Percentiles rank a stretch among this genome's conserved stretches.
These are phyloP conservation scores for Bruchidius siliquastri DNA, from an alignment of 2,888 invertebrate species.

Conservation along the genomic window DNA sequence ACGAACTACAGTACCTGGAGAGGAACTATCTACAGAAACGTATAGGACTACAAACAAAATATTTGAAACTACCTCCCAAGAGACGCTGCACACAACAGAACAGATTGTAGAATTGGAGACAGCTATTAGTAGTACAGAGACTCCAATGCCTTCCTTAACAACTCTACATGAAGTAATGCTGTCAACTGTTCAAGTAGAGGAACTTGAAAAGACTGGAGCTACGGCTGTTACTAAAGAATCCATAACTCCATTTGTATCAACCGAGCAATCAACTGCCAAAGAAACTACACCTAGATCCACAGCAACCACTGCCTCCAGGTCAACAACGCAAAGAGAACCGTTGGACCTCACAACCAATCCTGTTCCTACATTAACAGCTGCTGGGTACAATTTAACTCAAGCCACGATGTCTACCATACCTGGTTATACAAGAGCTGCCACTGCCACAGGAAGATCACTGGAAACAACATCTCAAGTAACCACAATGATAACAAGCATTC, in stretches of 20 bases:
- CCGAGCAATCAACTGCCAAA: constrained; percentile 7
- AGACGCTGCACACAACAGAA: background rate
- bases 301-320: background rate
- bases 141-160: background rate
- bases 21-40: background rate
- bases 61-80: background rate
- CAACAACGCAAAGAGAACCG: background rate
- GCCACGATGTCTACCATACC: background rate
- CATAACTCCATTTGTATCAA: background rate
- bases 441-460: constrained; percentile 4
- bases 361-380: background rate
- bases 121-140: too few species aligned
- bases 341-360: background rate
- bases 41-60: too few species aligned
- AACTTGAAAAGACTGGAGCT: constrained; percentile 4
- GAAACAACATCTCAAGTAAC: constrained; percentile 3
- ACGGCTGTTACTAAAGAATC: constrained; percentile 4
- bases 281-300: constrained; percentile 6
- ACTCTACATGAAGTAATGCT: background rate
- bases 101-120: background rate
- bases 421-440: background rate
- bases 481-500: background rate
- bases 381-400: background rate
- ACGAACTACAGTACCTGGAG: background rate
- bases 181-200: background rate